Base-by-base conservation (phyloP, 2,797 vertebrate species). In the Cossypha niveicapilla region DNA sequence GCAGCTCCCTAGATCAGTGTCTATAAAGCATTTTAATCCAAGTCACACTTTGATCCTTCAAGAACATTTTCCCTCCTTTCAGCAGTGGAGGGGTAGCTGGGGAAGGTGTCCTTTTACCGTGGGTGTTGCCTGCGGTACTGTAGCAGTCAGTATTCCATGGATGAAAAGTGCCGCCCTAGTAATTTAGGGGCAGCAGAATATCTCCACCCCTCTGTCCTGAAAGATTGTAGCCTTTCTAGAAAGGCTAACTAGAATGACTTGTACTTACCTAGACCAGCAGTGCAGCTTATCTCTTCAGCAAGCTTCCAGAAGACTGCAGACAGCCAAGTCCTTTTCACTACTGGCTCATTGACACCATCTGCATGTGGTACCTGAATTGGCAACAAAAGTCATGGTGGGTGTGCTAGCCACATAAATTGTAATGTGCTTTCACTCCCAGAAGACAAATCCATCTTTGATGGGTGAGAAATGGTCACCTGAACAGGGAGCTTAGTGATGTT, bases 401-500 rank as follows among this genome's bases (percentile, higher is more conserved):
- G 11, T 51, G 18, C 50, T 87, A 48, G 47, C 35, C 12, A 4
- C 9, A 10, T n/a, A 47, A 34, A 11, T 13, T 90, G 17, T 50
- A 61, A 37, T 0, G 1, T 7, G 10, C 37, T 32, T 22, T 58
- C 24, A 14, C 30, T 66, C 22, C 18, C 8, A 17, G 39, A 65
- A 79, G 45, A 28, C 13, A 23, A 13, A 58, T 53, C 23, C 8
- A 5, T 39, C 28, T 78, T 57, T 57, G 12, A 24, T 18, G 54
- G 18, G 19, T 50, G 53, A 65, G n/a, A 48, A 75, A 42, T 27
- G 21, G 11, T 44, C 42, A 18, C 27, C 18, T 58, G 54, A 75
- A 14, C 0, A 3, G 9, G 15, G 30, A 67, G 41, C 15, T 48
- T 51, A 8, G 12, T 0, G 1, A 5, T 45, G 12, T 41, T 58